Base-by-base conservation (phyloP, 2,888 invertebrate species). In the Drosophila siamana region DNA sequence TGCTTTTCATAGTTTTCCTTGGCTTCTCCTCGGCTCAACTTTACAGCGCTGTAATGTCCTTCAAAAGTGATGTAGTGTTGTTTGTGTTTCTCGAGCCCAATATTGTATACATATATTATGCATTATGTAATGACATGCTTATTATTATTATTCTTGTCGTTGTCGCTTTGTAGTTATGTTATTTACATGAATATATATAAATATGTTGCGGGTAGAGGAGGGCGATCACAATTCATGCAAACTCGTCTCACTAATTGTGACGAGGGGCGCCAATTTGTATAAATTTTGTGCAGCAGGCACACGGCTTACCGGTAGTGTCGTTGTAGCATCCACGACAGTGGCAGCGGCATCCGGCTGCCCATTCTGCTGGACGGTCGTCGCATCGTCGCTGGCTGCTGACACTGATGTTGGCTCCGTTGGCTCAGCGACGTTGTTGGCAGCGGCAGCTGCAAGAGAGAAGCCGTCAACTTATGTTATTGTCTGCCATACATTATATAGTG, bases 191-290 rank as follows among this genome's bases (percentile, higher is more conserved):
- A 15, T 43, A 41, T 75, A 74, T 78, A 74, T 61, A 52, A 60
- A 15, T 43, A 41, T 22, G 44, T 61, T 48, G 40, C 56, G 33
- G 13, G n/a, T 9, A 26, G 40, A 28, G 38, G 11, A 11, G 24
- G 36, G 8, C 43, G 44, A 2, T 67, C 56, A 86, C 72, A 83
- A 67, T 54, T 86, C 89, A 75, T 78, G 78, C 88, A 80, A 80
- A 70, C 77, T 92, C 67, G 93, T 93, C 91, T 94, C 94, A 84
- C 93, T 94, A 87, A 93, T 93, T 74, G 93, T 93, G 86, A 93
- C 92, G 68, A 93, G 90, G 59, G 94, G 93, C 79, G 94, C 93
- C 90, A 93, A 91, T 86, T 91, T 78, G 70, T 57, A 57, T 69
- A 68, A 74, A 69, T 73, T 72, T 62, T 47, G 70, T 51, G 61